Percentiles rank a stretch among this genome's conserved stretches.
These are phyloP conservation scores for Lepidotrigona ventralis DNA, from an alignment of 1,140 invertebrate genomes.

Conservation along the genomic window DNA sequence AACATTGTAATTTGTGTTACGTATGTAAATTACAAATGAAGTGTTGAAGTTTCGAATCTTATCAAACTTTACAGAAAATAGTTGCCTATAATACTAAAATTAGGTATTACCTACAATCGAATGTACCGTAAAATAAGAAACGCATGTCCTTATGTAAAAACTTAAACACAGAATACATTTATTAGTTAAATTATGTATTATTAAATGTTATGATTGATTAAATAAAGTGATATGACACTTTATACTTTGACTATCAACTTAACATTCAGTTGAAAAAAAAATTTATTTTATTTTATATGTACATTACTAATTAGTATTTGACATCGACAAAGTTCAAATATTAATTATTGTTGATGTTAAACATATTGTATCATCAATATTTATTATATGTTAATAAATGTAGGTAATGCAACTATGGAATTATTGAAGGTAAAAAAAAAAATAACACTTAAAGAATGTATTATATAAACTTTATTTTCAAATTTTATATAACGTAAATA, in stretches of 20 bases:
- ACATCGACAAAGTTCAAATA: not conserved
- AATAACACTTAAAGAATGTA: constrained; percentile 19
- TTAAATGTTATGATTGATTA: constrained; percentile 80
- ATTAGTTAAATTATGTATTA: constrained; percentile 80
- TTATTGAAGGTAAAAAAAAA: constrained; percentile 11
- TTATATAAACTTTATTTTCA: constrained; percentile 29
- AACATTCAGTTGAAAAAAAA: constrained; percentile 2
- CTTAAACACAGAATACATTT: constrained; percentile 74
- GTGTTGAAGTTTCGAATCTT: constrained; percentile 78
- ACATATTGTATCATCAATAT: not conserved
- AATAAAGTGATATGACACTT: constrained; percentile 80
- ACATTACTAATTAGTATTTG: not conserved
- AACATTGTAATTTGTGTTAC: constrained; percentile 67
- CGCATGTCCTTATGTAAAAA: constrained; percentile 79
- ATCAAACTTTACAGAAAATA: constrained; percentile 78
- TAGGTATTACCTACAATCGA: constrained; percentile 77
- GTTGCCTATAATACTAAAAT: constrained; percentile 78
- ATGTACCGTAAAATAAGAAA: constrained; percentile 76
- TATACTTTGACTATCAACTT: constrained; percentile 56
- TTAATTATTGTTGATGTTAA: constrained; percentile 1
- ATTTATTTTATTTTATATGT: not conserved
- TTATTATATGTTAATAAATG: constrained; percentile 14
- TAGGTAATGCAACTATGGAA: constrained; percentile 18
- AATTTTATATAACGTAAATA: constrained; percentile 14
- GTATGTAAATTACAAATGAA: constrained; percentile 77